These are phyloP conservation scores for Troilus luridus DNA, from an alignment of 2,888 invertebrate genomes.

Conservation along the genomic window DNA sequence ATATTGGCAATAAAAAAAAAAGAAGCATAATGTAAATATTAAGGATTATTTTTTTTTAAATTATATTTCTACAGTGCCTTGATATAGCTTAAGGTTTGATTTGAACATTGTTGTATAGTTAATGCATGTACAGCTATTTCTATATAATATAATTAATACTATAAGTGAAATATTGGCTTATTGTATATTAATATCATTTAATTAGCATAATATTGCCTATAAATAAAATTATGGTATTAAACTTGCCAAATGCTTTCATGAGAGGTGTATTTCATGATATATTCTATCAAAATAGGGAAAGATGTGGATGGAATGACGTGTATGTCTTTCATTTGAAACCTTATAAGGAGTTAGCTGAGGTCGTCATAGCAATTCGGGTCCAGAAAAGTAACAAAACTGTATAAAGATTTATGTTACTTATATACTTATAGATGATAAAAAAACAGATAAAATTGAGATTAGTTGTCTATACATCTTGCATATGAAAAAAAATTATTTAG, in stretches of 20 bases:
- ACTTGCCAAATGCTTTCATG: conserved; percentile 50
- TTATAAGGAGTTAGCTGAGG: not conserved
- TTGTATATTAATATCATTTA: not conserved
- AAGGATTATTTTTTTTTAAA: conserved; percentile 5
- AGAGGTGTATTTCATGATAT: conserved; percentile 57
- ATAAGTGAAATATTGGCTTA: conserved; percentile 23
- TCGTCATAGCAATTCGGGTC: conserved; percentile 54
- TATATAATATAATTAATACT: conserved; percentile 14
- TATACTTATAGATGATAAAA: conserved; percentile 24
- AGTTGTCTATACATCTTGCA: conserved; percentile 28
- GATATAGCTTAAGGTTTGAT: conserved; percentile 44
- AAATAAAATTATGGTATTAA: not conserved
- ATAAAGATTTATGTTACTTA: conserved; percentile 20
- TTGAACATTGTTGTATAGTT: conserved; percentile 2
- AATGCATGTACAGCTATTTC: conserved; percentile 4
- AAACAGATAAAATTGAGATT: conserved; percentile 24
- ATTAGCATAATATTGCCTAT: conserved; percentile 15
- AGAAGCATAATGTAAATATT: conserved; percentile 23
- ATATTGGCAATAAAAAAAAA: conserved; percentile 23
- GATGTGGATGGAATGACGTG: conserved; percentile 28
- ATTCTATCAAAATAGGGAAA: conserved; percentile 4
- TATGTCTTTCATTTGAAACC: conserved; percentile 23
- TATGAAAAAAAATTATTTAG: conserved; percentile 54
- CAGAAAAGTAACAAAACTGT: conserved; percentile 58
- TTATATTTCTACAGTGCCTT: conserved; percentile 36